Evolutionary conservation across 2,113 vertebrate species (phyloP).

Genomic region (Erythrolamprus reginae): DNA sequence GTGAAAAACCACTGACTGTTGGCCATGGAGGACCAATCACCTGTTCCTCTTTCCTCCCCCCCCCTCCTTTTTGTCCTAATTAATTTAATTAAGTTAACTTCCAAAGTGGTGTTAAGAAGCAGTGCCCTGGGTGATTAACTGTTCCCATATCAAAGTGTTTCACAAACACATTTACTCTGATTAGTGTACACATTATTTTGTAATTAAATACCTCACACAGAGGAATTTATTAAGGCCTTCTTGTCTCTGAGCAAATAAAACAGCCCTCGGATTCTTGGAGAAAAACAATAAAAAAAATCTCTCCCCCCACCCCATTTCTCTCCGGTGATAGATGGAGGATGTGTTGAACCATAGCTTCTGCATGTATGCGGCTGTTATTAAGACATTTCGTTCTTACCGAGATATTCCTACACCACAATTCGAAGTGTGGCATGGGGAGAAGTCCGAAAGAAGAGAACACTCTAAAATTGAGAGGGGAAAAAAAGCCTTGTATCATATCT

Average conservation of each 20-base stretch:
- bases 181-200: constrained; percentile 85
- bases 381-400: background rate
- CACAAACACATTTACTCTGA: constrained; percentile 84
- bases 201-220: constrained; percentile 82
- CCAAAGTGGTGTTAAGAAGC: constrained; percentile 78
- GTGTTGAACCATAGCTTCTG: constrained; percentile 40
- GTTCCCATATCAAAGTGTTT: constrained; percentile 83
- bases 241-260: constrained; percentile 78
- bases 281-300: constrained; percentile 12
- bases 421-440: background rate
- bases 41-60: constrained; percentile 73
- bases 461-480: background rate
- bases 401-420: background rate
- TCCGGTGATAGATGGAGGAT: constrained; percentile 48
- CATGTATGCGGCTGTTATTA: constrained; percentile 13
- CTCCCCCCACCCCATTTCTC: background rate
- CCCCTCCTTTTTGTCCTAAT: constrained; percentile 76
- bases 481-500: background rate
- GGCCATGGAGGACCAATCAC: constrained; percentile 78
- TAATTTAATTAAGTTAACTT: constrained; percentile 84
- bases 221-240: constrained; percentile 81
- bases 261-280: constrained; percentile 69
- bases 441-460: background rate
- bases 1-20: constrained; percentile 59
- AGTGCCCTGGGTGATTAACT: constrained; percentile 82